Evolutionary conservation across 2,888 invertebrate genomes (phyloP).

Genomic region (Augochlorella aurata): DNA sequence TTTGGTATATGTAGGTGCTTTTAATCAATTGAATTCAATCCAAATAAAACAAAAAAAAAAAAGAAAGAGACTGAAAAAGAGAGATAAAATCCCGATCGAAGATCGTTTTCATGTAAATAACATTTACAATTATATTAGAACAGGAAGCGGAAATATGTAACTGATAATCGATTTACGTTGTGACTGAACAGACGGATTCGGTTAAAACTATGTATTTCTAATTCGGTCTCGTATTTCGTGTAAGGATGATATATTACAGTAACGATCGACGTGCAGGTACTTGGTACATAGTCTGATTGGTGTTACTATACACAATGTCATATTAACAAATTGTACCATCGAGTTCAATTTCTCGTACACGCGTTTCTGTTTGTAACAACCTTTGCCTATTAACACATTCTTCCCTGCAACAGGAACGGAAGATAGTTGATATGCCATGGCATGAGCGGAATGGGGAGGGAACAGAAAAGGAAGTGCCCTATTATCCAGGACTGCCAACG

Average conservation of each 20-base stretch:
- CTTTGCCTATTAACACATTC: conserved; percentile 55
- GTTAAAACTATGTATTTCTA: conserved; percentile 60
- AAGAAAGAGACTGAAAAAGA: background rate
- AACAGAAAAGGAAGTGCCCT: conserved; percentile 86
- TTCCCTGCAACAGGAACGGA: conserved; percentile 82
- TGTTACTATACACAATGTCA: conserved; percentile 54
- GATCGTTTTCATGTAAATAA: conserved; percentile 47
- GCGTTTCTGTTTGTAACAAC: conserved; percentile 12
- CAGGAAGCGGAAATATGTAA: conserved; percentile 60
- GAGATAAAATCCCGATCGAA: conserved; percentile 26
- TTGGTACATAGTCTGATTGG: conserved; percentile 63
- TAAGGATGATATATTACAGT: conserved; percentile 67
- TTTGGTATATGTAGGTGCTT: conserved; percentile 41
- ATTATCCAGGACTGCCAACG: conserved; percentile 87
- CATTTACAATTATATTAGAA: conserved; percentile 56
- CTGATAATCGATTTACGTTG: conserved; percentile 56
- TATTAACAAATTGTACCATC: conserved; percentile 49
- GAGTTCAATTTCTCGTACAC: conserved; percentile 44
- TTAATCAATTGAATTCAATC: conserved; percentile 32
- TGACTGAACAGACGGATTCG: conserved; percentile 59
- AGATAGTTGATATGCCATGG: conserved; percentile 89
- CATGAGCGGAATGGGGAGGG: conserved; percentile 85
- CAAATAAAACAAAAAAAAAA: background rate
- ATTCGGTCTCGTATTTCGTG: conserved; percentile 61
- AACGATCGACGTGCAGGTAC: conserved; percentile 65